phyloP scores from a whole-genome alignment of 2,113 vertebrate species.

The Panurus biarmicus region DNA sequence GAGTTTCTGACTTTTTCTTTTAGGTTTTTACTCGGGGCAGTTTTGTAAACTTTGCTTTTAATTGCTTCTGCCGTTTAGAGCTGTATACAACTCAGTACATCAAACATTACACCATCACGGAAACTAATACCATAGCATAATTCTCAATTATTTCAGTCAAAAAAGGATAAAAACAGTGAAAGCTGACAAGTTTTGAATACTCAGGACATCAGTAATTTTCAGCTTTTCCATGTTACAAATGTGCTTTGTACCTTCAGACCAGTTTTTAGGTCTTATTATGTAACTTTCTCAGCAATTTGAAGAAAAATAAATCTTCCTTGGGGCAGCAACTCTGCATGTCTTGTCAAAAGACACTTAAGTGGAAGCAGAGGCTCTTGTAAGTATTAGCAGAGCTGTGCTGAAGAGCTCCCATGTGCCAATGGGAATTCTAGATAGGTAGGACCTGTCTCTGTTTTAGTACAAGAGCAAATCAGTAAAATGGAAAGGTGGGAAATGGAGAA shows the following conservation, averaged over 20 bases:
- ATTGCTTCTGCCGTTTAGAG: background rate
- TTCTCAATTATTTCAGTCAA: background rate
- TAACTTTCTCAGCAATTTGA: background rate
- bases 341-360: background rate
- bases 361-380: background rate
- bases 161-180: background rate
- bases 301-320: background rate
- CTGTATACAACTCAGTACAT: background rate
- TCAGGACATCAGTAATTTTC: background rate
- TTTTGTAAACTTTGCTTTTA: background rate
- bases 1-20: background rate
- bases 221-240: background rate
- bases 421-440: background rate
- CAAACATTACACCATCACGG: background rate
- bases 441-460: background rate
- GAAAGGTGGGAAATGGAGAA: background rate
- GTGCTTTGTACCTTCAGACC: background rate
- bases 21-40: background rate
- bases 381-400: background rate
- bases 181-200: background rate
- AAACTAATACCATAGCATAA: background rate
- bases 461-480: background rate
- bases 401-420: background rate
- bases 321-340: accelerated
- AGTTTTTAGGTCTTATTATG: background rate